A percentile compares a stretch with the other conserved stretches of the same genome.
Evolutionary conservation across 2,113 vertebrate species (phyloP).

Genomic region (Otus sunia): DNA sequence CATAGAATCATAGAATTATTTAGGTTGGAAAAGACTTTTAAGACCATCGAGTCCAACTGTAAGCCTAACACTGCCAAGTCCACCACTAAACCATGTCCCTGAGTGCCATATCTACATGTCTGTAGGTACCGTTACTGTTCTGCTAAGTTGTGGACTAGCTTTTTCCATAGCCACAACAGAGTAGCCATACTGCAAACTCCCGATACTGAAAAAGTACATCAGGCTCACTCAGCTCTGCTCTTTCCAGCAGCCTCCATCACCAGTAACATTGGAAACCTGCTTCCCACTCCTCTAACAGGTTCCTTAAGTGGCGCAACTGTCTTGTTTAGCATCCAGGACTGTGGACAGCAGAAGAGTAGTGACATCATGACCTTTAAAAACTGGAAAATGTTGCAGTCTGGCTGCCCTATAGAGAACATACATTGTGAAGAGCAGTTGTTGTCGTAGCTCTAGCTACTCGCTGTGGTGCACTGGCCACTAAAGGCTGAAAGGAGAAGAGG

Average conservation of each 20-base stretch:
- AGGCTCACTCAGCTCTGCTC: neutral
- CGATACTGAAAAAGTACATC: neutral
- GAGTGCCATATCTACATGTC: accelerated
- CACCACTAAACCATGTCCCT: neutral
- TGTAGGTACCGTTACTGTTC: neutral
- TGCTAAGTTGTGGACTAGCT: neutral
- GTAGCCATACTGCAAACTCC: neutral
- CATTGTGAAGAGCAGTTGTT: neutral
- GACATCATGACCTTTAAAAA: neutral
- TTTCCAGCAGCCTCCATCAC: neutral
- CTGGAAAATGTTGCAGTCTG: neutral
- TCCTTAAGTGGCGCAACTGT: neutral
- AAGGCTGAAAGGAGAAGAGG: neutral
- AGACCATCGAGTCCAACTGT: neutral
- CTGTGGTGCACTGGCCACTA: neutral
- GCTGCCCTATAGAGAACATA: neutral
- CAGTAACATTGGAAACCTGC: neutral
- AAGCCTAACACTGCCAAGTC: neutral
- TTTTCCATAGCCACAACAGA: neutral
- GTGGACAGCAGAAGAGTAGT: neutral
- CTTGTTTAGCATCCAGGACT: neutral
- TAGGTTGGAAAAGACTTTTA: neutral
- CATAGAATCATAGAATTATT: neutral
- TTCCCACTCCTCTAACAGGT: neutral
- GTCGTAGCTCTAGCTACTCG: neutral